Conservation (phyloP, 2,113 vertebrate species). For the Hystrix cristata region DNA sequence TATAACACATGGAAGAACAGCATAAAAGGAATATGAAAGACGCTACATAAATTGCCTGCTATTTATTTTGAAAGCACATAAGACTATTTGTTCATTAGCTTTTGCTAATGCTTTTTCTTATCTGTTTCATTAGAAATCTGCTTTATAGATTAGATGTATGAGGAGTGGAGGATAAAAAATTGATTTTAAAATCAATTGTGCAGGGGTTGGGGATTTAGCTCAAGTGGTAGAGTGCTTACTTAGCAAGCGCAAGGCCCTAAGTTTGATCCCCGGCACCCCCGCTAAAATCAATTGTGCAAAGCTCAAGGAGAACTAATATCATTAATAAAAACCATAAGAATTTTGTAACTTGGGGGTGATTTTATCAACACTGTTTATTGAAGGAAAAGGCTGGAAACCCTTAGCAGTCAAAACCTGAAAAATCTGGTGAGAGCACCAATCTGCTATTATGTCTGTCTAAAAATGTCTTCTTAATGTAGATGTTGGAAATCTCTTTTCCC, state of each 20-base stretch:
- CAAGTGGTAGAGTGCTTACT: too few relatives aligned
- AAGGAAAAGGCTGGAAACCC: neutral
- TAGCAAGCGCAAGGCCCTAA: too few relatives aligned
- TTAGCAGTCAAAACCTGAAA: neutral
- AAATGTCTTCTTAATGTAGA: neutral
- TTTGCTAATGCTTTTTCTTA: neutral
- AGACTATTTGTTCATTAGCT: neutral
- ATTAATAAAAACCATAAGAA: neutral
- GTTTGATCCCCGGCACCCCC: too few relatives aligned
- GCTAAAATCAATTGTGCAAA: neutral
- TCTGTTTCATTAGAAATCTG: neutral
- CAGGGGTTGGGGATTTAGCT: neutral
- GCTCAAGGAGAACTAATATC: neutral
- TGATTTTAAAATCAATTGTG: neutral
- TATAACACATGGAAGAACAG: neutral
- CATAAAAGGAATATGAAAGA: neutral
- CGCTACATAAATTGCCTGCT: neutral
- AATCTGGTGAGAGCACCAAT: neutral
- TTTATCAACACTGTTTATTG: neutral
- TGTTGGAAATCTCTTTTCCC: neutral
- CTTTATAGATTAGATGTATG: neutral
- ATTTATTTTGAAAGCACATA: neutral
- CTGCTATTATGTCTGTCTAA: neutral
- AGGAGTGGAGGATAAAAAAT: neutral
- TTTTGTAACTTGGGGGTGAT: neutral